A percentile compares a stretch with the other conserved stretches of the same genome.
phyloP scores from a whole-genome alignment of 2,113 vertebrate genomes.

The Hippoglossus stenolepis region DNA sequence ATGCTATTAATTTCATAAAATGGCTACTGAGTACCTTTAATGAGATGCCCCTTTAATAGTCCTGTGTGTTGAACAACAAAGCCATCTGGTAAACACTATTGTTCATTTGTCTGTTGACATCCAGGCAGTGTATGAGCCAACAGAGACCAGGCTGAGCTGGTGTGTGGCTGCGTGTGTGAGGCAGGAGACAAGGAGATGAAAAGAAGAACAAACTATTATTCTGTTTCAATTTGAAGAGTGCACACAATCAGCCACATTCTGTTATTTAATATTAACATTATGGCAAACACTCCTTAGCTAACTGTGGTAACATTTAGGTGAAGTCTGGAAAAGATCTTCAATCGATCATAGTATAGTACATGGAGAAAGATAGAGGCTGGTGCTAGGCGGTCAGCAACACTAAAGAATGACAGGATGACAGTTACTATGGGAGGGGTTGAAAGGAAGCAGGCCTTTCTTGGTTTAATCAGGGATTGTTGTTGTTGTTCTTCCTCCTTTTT shows the following conservation, averaged over 20 bases:
- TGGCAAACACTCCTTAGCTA: not conserved
- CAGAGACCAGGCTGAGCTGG: slow-evolving; percentile 24
- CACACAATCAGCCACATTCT: not conserved
- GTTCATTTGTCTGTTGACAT: slow-evolving; percentile 75
- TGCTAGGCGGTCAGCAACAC: not conserved
- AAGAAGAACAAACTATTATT: not conserved
- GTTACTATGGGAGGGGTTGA: not conserved
- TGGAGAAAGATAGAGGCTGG: not conserved
- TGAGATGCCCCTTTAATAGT: slow-evolving; percentile 79
- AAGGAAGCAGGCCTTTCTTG: not conserved
- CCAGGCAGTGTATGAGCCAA: slow-evolving; percentile 29
- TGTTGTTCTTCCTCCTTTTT: not conserved
- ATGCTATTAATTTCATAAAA: slow-evolving; percentile 75
- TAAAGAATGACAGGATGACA: not conserved
- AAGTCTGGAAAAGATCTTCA: not conserved
- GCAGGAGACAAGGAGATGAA: not conserved
- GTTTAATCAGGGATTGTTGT: not conserved
- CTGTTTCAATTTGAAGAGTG: not conserved
- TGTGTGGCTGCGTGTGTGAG: slow-evolving; percentile 9
- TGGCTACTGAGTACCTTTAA: slow-evolving; percentile 63
- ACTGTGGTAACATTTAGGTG: not conserved
- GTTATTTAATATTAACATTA: not conserved
- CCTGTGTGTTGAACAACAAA: slow-evolving; percentile 75
- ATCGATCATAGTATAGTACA: not conserved
- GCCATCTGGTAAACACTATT: slow-evolving; percentile 74